phyloP scores from a whole-genome alignment of 2,797 vertebrate species.

The Eupleurogrammus muticus region DNA sequence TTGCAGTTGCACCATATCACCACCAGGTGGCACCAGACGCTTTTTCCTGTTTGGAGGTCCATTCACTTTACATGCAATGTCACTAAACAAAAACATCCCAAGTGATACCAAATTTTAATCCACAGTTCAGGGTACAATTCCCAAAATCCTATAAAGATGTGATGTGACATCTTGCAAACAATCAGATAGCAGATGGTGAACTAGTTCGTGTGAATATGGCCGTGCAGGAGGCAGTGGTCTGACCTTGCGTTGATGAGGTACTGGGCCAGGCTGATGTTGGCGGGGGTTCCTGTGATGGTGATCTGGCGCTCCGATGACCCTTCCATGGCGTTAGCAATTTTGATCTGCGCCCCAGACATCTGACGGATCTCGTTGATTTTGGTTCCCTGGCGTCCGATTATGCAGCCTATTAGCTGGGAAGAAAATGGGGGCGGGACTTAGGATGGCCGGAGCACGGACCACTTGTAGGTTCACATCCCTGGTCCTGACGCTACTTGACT shows the following conservation, averaged over 20 bases:
- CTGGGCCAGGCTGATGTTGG: slow-evolving; percentile 98
- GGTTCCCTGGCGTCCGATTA: slow-evolving; percentile 97
- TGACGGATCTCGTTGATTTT: slow-evolving; percentile 99
- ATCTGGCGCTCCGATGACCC: slow-evolving; percentile 96
- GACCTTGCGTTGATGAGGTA: slow-evolving; percentile 98
- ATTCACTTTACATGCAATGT: too few species aligned
- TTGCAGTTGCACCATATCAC: too few species aligned
- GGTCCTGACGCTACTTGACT: not conserved
- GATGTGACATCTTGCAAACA: too few species aligned
- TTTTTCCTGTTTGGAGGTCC: too few species aligned
- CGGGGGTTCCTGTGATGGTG: slow-evolving; percentile 96
- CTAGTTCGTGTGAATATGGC: too few species aligned
- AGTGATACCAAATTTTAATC: too few species aligned
- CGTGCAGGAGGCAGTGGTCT: too few species aligned
- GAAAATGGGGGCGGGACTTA: slow-evolving; percentile 76
- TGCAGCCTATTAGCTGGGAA: slow-evolving; percentile 98
- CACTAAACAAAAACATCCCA: too few species aligned
- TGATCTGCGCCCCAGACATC: slow-evolving; percentile 99
- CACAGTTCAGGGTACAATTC: too few species aligned
- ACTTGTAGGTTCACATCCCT: not conserved
- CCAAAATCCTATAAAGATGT: too few species aligned
- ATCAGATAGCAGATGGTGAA: too few species aligned
- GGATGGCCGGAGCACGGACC: slow-evolving; percentile 42
- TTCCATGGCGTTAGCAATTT: slow-evolving; percentile 97
- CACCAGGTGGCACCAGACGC: too few species aligned